These are phyloP conservation scores for Cyrtodaria siliqua DNA, from an alignment of 2,888 invertebrate species.

Conservation along the genomic window DNA sequence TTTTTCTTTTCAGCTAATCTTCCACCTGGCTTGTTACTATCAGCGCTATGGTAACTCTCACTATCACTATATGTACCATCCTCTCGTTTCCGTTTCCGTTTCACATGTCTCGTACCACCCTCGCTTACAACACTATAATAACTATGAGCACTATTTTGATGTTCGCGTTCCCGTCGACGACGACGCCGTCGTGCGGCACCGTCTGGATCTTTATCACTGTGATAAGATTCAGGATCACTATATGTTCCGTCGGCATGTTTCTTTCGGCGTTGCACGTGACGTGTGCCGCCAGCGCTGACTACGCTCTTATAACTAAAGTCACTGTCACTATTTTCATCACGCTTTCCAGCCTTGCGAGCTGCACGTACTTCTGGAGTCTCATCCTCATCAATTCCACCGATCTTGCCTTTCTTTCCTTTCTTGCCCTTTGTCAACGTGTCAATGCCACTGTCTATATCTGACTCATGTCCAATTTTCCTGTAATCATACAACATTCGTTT, in stretches of 20 bases:
- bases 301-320: slow-evolving; percentile 84
- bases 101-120: slow-evolving; percentile 84
- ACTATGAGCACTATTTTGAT: slow-evolving; percentile 83
- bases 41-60: slow-evolving; percentile 83
- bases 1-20: slow-evolving; percentile 72
- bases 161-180: slow-evolving; percentile 82
- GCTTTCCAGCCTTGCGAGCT: slow-evolving; percentile 77
- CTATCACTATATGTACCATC: slow-evolving; percentile 84
- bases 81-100: slow-evolving; percentile 72
- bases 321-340: slow-evolving; percentile 82
- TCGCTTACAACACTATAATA: slow-evolving; percentile 83
- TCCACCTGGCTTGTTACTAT: slow-evolving; percentile 76
- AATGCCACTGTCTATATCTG: slow-evolving; percentile 78
- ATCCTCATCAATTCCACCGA: slow-evolving; percentile 62
- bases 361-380: slow-evolving; percentile 71
- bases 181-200: slow-evolving; percentile 81
- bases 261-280: slow-evolving; percentile 79
- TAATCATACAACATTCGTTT: too few relatives aligned
- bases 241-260: slow-evolving; percentile 83
- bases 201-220: slow-evolving; percentile 81
- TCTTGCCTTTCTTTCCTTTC: slow-evolving; percentile 69
- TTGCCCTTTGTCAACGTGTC: slow-evolving; percentile 73
- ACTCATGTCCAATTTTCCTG: slow-evolving; percentile 78
- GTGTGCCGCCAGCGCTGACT: slow-evolving; percentile 84
- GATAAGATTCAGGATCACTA: slow-evolving; percentile 81